Evolutionary conservation across 2,113 vertebrate genomes (phyloP).

Genomic region (Alethe castanea): DNA sequence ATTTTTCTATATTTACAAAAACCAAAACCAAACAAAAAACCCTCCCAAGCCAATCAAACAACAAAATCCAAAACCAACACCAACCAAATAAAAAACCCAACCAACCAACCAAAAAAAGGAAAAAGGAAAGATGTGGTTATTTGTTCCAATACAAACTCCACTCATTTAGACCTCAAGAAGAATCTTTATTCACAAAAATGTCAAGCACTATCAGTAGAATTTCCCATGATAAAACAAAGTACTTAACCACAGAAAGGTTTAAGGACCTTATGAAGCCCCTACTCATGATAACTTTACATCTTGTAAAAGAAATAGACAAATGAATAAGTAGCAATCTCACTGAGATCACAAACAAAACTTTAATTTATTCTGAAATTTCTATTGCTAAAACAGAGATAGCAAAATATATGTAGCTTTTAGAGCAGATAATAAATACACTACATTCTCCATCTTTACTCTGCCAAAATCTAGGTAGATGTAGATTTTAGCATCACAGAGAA

Average conservation of each 20-base stretch:
- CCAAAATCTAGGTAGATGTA: neutral
- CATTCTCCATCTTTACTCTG: neutral
- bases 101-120: neutral
- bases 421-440: neutral
- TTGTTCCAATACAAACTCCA: neutral
- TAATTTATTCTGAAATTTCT: neutral
- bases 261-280: neutral
- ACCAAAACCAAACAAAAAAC: neutral
- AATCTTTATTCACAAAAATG: neutral
- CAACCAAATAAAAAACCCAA: neutral
- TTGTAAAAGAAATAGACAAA: neutral
- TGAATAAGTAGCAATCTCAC: neutral
- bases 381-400: neutral
- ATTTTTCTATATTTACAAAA: neutral
- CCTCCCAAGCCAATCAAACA: neutral
- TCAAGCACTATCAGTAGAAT: neutral
- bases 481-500: neutral
- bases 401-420: neutral
- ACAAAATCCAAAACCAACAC: neutral
- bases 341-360: neutral
- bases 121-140: neutral
- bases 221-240: neutral
- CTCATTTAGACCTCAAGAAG: neutral
- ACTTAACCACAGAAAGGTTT: neutral
- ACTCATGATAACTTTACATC: neutral